Conservation (phyloP, 2,888 invertebrate species). For the Herminia tarsipennalis region DNA sequence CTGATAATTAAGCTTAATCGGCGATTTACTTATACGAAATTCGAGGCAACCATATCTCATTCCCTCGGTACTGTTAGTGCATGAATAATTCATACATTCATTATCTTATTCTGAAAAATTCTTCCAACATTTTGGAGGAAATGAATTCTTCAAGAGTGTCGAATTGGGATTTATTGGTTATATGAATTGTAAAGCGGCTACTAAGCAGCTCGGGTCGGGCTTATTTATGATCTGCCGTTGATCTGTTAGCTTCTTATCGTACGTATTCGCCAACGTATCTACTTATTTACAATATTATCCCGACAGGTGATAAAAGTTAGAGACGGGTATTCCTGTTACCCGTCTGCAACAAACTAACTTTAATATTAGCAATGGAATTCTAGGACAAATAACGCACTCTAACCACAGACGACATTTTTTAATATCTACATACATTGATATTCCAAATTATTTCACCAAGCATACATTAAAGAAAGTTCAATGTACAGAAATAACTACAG, state of each 20-base stretch:
- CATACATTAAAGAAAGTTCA: too few species aligned
- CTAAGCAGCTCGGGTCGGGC: not conserved
- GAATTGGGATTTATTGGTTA: constrained; percentile 37
- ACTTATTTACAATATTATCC: too few species aligned
- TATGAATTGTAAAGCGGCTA: constrained; percentile 32
- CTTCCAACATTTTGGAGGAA: constrained; percentile 39
- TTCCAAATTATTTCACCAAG: too few species aligned
- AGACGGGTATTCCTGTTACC: too few species aligned
- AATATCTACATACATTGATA: too few species aligned
- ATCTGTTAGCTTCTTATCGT: not conserved
- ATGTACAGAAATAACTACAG: too few species aligned
- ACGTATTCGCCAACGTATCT: too few species aligned
- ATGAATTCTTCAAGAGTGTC: constrained; percentile 41
- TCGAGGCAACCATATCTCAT: constrained; percentile 29
- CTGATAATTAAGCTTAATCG: constrained; percentile 37
- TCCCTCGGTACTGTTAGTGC: constrained; percentile 29
- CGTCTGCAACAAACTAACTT: too few species aligned
- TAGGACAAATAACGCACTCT: too few species aligned
- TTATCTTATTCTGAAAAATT: constrained; percentile 43
- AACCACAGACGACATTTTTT: too few species aligned
- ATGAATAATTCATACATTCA: constrained; percentile 55
- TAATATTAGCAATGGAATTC: too few species aligned
- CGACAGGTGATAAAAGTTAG: too few species aligned
- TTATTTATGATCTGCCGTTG: not conserved
- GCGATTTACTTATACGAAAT: constrained; percentile 32